Conservation (phyloP, 2,113 vertebrate species). For the Stegastes partitus region DNA sequence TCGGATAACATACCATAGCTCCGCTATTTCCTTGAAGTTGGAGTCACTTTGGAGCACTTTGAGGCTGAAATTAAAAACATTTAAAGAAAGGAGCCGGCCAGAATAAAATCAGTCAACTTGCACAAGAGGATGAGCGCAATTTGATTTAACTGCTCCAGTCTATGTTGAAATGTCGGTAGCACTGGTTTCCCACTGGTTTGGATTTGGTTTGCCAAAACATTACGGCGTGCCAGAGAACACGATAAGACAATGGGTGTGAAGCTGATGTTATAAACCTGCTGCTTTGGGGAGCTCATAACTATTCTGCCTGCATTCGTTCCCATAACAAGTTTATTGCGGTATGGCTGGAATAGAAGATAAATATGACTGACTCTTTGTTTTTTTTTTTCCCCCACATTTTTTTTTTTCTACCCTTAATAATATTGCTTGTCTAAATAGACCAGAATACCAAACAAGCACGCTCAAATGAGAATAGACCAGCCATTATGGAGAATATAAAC, state of each 20-base stretch:
- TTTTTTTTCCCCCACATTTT: constrained; percentile 1
- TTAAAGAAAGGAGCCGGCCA: constrained; percentile 22
- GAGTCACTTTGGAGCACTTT: constrained; percentile 43
- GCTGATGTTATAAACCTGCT: constrained; percentile 36
- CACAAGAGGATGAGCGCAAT: constrained; percentile 40
- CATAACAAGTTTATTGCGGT: constrained; percentile 47
- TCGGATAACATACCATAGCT: constrained; percentile 55
- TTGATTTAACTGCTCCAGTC: constrained; percentile 14
- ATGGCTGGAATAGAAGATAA: constrained; percentile 60
- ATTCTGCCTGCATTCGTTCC: constrained; percentile 33
- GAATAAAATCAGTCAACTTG: constrained; percentile 46
- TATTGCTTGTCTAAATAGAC: constrained; percentile 54
- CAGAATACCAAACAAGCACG: constrained; percentile 54
- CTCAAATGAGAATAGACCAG: constrained; percentile 63
- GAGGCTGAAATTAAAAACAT: constrained; percentile 62
- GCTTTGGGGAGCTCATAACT: constrained; percentile 46
- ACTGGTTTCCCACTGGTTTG: constrained; percentile 27
- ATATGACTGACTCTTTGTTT: constrained; percentile 46
- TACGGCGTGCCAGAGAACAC: constrained; percentile 2
- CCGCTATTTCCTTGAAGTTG: constrained; percentile 56
- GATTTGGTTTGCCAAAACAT: constrained; percentile 14
- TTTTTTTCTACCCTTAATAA: constrained; percentile 36
- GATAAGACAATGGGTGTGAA: constrained; percentile 26
- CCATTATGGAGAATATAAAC: constrained; percentile 76
- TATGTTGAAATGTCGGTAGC: constrained; percentile 41